phyloP scores from a whole-genome alignment of 2,888 invertebrate species.

The Ametastegia equiseti region DNA sequence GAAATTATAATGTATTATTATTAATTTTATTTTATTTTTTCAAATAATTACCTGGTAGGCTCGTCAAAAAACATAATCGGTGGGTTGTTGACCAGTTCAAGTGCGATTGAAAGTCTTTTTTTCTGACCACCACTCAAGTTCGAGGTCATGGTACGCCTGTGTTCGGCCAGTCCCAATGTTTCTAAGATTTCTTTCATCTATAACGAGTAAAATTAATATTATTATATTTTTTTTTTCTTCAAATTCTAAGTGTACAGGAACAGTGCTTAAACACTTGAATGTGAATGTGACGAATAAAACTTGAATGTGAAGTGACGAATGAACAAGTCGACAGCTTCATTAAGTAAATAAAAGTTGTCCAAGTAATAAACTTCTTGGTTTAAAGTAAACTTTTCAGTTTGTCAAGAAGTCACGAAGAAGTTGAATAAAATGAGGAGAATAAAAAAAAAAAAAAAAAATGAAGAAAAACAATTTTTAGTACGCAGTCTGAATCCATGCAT shows the following conservation, averaged over 20 bases:
- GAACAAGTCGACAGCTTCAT: too few species aligned
- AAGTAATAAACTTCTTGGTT: too few species aligned
- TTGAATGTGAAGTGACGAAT: too few species aligned
- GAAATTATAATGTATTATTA: neutral
- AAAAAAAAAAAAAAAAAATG: neutral
- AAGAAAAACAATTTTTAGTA: neutral
- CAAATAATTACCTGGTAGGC: constrained; percentile 85
- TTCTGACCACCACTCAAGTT: constrained; percentile 97
- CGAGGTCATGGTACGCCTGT: constrained; percentile 92
- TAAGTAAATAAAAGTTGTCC: too few species aligned
- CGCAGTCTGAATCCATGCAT: neutral
- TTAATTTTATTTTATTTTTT: neutral
- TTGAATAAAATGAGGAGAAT: too few species aligned
- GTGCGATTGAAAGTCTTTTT: constrained; percentile 95
- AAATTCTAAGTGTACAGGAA: too few species aligned
- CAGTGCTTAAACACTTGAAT: too few species aligned
- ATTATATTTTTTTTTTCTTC: too few species aligned
- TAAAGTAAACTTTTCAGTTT: neutral
- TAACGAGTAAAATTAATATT: constrained; percentile 61
- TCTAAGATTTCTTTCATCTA: constrained; percentile 96
- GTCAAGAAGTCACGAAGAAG: neutral
- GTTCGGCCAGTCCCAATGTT: constrained; percentile 91
- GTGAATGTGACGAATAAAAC: too few species aligned
- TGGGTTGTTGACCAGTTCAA: constrained; percentile 97
- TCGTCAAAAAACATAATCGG: constrained; percentile 99